Evolutionary conservation across 30 jellyfish, hydroid and myxozoan genomes (phyloP), one percentile per base, ranked within the genome.

Genomic region (Haliclystus octoradiatus): DNA sequence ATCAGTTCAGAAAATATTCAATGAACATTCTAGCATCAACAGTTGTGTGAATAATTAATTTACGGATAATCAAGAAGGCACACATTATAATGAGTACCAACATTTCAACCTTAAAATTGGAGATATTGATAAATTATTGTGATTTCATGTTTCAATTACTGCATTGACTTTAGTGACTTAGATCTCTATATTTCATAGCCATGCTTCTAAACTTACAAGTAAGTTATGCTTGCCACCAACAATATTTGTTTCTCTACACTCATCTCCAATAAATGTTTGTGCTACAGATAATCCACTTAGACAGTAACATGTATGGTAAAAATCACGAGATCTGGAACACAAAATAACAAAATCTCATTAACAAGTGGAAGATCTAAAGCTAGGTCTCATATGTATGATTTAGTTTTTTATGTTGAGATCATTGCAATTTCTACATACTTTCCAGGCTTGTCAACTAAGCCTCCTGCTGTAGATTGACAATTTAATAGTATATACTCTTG

Each of bases 261-360:
- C 83, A 71, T 89, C 98, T 13, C 93, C 98, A 30, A 82, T 73
- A 64, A 89, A 89, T 53, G 80, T 80, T 71, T 89, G 95, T 1
- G 98, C 95, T 22, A 81, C 77, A 7, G 98, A 89, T n/a, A 89
- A 79, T 0, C 98, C 98, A 52, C 98, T 89, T 64, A 89, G 62
- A 31, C 98, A 89, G 76, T 89, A 89, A 51, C 98, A 89, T 3
- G 98, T 89, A 32, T 89, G 98, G 68, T 89, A 89, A 51, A 50
- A 89, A 69, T 89, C 98, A 0, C 93, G 82, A 14, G 82, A 50
- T 30, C 82, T 51, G 68, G 29, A 71, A 31, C 49, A 66, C 3
- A 46, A 46, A n/a, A 46, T 46, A 7, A 7, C n/a, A 46, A 46
- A 12, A 12, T 46, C 14, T 46, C n/a, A 7, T 46, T 9, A 46